Percentiles rank a stretch among this genome's conserved stretches.
Conservation (phyloP, 2,797 vertebrate genomes). For the Spinus pinus region DNA sequence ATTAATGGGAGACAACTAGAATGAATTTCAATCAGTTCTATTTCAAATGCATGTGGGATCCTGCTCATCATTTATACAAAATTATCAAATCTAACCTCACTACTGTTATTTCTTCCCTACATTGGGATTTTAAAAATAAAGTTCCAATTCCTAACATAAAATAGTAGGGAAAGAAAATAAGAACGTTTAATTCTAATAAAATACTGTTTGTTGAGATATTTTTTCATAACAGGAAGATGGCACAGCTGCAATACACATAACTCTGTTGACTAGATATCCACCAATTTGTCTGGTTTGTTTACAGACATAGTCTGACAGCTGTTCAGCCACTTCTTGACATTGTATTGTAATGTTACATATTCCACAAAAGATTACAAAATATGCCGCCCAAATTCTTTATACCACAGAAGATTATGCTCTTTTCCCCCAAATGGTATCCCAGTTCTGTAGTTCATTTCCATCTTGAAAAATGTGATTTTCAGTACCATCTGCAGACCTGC, state of each 20-base stretch:
- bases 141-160: not conserved
- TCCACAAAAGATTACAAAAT: not conserved
- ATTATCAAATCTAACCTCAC: conserved; percentile 34
- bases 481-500: not conserved
- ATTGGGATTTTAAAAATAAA: not conserved
- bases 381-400: not conserved
- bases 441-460: not conserved
- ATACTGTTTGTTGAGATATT: not conserved
- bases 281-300: not conserved
- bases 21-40: conserved; percentile 53
- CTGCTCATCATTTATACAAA: conserved; percentile 28
- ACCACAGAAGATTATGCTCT: not conserved
- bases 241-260: not conserved
- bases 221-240: not conserved
- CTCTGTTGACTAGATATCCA: not conserved
- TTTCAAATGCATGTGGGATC: conserved; percentile 32
- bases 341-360: not conserved
- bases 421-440: not conserved
- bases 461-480: not conserved
- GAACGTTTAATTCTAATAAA: not conserved
- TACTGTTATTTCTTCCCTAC: conserved; percentile 25
- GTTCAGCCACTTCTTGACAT: not conserved
- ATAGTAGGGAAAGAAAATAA: not conserved
- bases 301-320: not conserved
- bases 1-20: conserved; percentile 30